Evolutionary conservation across 1,140 invertebrate species (phyloP).

Genomic region (Microplitis mediator): DNA sequence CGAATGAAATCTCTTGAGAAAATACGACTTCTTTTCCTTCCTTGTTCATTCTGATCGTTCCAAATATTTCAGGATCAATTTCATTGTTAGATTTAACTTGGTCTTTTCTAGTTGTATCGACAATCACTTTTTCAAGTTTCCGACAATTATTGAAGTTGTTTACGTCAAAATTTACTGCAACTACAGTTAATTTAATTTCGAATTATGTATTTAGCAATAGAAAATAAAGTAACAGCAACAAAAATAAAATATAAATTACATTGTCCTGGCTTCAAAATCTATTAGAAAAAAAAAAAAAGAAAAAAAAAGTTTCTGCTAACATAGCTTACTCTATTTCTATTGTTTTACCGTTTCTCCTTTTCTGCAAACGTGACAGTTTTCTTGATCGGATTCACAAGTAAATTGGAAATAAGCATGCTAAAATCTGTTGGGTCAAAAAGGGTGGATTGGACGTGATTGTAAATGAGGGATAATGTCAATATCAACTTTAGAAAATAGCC

Average conservation of each 20-base stretch:
- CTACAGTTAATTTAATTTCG: too few relatives aligned
- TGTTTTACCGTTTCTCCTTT: background rate
- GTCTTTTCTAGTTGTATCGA: background rate
- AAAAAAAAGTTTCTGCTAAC: background rate
- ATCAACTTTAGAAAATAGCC: background rate
- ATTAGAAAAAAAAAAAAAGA: background rate
- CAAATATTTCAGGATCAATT: conserved; percentile 8
- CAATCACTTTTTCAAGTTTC: too few relatives aligned
- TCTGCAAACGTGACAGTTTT: conserved; percentile 9
- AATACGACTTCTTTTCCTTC: background rate
- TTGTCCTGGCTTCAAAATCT: too few relatives aligned
- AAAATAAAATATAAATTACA: too few relatives aligned
- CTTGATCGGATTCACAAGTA: background rate
- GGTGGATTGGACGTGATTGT: background rate
- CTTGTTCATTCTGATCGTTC: background rate
- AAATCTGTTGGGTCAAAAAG: background rate
- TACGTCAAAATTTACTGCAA: background rate
- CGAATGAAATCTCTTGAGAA: background rate
- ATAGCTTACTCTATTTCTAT: too few relatives aligned
- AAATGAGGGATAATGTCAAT: background rate
- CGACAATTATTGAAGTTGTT: background rate
- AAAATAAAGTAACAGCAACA: too few relatives aligned
- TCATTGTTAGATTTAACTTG: background rate
- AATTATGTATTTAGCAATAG: too few relatives aligned
- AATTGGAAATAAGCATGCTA: background rate